Base-by-base conservation (phyloP, 2,888 invertebrate species). In the Chalcis sispes region DNA sequence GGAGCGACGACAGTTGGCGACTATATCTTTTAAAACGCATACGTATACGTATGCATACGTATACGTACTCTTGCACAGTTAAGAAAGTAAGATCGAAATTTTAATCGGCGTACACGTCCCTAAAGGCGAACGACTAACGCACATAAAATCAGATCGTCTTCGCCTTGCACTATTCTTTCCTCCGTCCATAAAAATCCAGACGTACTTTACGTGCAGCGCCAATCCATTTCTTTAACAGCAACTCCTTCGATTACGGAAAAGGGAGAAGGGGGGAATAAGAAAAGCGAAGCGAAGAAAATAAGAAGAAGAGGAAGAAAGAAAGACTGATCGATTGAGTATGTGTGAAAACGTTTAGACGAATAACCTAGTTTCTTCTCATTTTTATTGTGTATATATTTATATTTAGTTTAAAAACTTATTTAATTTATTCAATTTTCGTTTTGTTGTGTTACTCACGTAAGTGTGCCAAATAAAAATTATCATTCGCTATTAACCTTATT, bases 51-150 rank as follows among this genome's bases (percentile, higher is more conserved):
- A n/a, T n/a, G n/a, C n/a, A n/a, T n/a, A n/a, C n/a, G n/a, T n/a
- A n/a, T n/a, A n/a, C n/a, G n/a, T n/a, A n/a, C n/a, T n/a, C n/a
- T n/a, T n/a, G n/a, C n/a, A n/a, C n/a, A n/a, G n/a, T n/a, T n/a
- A n/a, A n/a, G n/a, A n/a, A n/a, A n/a, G n/a, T n/a, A n/a, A n/a
- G 76, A 69, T 77, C 76, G 64, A 72, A 77, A 77, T 72, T 77
- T 72, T 77, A 77, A 77, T 77, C 72, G 76, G 18, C 54, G 42
- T 20, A 46, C 74, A 69, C 40, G 69, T 70, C 65, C 64, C 75
- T 46, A 72, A 48, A 32, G 72, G 29, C 40, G 50, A 61, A 48
- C 46, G 25, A 46, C 56, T 62, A 23, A 36, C 58, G 32, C 66
- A 72, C 66, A 67, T 76, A 72, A 76, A 72, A 72, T 72, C 62